phyloP scores from a whole-genome alignment of 2,888 invertebrate genomes.

The Drosophila fungiperda region DNA sequence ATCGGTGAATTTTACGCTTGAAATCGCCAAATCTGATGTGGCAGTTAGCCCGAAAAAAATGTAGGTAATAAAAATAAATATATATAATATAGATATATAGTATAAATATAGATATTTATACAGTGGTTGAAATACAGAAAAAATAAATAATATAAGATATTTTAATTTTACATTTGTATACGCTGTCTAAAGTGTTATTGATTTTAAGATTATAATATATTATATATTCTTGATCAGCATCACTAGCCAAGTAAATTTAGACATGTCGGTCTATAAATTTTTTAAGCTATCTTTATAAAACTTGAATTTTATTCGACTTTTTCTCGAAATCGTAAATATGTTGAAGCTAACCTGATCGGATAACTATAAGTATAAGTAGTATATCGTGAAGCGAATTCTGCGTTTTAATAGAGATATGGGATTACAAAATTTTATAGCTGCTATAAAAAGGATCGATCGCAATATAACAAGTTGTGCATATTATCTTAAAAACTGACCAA shows the following conservation, averaged over 20 bases:
- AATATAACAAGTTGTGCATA: neutral
- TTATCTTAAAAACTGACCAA: neutral
- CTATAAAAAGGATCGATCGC: neutral
- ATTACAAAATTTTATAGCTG: neutral
- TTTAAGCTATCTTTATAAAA: neutral
- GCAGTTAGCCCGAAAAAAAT: neutral
- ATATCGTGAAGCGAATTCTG: neutral
- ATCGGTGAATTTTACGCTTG: conserved; percentile 39
- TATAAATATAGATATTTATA: neutral
- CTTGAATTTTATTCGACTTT: neutral
- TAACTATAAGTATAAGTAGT: neutral
- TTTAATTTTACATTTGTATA: neutral
- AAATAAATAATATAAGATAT: neutral
- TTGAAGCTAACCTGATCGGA: neutral
- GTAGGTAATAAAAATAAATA: neutral
- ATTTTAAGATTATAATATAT: neutral
- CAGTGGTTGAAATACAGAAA: neutral
- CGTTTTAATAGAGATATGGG: neutral
- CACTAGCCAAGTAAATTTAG: neutral
- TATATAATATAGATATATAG: neutral
- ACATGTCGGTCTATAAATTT: neutral
- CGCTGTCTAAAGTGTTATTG: neutral
- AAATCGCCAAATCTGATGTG: conserved; percentile 41
- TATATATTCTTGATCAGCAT: neutral
- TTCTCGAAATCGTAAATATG: neutral